Conservation (phyloP, 1,140 invertebrate genomes). For the Bombus vancouverensis region DNA sequence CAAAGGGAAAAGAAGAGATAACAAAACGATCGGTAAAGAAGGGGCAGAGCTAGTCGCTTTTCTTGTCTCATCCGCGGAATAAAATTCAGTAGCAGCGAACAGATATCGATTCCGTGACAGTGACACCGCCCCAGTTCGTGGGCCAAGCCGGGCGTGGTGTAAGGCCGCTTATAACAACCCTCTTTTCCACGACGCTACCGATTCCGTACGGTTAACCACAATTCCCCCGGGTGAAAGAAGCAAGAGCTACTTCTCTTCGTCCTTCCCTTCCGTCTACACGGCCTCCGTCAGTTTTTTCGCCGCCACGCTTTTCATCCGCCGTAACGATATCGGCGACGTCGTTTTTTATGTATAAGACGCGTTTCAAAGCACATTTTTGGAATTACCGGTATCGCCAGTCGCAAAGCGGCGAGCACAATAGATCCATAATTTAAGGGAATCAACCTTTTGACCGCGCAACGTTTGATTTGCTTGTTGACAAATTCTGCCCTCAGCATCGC, state of each 20-base stretch:
- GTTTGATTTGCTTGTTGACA: neutral
- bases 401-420: neutral
- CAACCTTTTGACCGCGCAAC: neutral
- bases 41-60: neutral
- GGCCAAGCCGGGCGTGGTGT: conserved; percentile 71
- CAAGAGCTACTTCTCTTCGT: conserved; percentile 21
- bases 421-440: neutral
- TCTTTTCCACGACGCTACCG: conserved; percentile 62
- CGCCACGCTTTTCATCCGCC: neutral
- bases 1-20: neutral
- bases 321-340: neutral
- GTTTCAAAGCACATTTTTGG: conserved; percentile 11
- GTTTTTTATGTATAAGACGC: conserved; percentile 7
- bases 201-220: conserved; percentile 66
- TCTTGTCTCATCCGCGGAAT: conserved; percentile 56
- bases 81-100: conserved; percentile 75
- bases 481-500: neutral
- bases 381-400: neutral
- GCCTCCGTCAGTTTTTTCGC: neutral
- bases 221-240: conserved; percentile 50
- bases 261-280: neutral
- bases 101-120: conserved; percentile 74
- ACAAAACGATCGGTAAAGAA: neutral
- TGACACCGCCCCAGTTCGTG: conserved; percentile 75
- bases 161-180: conserved; percentile 66